Conservation (phyloP, 2,797 vertebrate genomes). For the Pseudochaenichthys georgianus region DNA sequence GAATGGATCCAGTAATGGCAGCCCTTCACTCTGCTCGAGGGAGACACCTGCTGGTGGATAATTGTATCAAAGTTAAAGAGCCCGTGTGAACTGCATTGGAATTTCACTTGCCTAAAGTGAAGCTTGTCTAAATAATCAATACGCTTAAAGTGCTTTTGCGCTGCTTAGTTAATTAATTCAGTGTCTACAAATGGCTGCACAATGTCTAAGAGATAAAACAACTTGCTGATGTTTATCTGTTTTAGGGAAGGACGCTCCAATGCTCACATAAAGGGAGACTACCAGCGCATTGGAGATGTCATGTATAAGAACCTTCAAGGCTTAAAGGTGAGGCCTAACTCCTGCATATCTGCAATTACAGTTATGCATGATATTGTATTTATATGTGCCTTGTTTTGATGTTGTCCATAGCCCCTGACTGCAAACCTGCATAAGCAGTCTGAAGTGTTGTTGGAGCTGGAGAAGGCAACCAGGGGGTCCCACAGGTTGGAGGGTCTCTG, state of each 20-base stretch:
- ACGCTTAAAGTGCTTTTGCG: background rate
- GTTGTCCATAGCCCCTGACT: slow-evolving; percentile 85
- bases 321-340: slow-evolving; percentile 88
- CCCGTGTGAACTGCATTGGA: background rate
- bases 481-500: slow-evolving; percentile 90
- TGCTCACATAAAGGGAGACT: slow-evolving; percentile 94
- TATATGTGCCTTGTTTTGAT: background rate
- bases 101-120: slow-evolving; percentile 1
- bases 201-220: background rate
- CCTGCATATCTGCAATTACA: background rate
- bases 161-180: slow-evolving; percentile 6
- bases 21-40: slow-evolving; percentile 51
- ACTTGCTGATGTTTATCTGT: slow-evolving; percentile 30
- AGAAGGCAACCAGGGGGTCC: slow-evolving; percentile 88
- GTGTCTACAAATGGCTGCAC: background rate
- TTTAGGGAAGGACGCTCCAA: slow-evolving; percentile 96
- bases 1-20: slow-evolving; percentile 42
- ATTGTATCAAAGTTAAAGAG: background rate
- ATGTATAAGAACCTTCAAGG: slow-evolving; percentile 94
- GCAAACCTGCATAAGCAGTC: slow-evolving; percentile 91
- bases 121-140: slow-evolving; percentile 25
- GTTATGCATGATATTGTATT: background rate
- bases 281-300: slow-evolving; percentile 96
- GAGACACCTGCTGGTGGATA: slow-evolving; percentile 77
- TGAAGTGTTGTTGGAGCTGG: slow-evolving; percentile 91